A percentile compares a stretch with the other conserved stretches of the same genome.
These are phyloP conservation scores for Xiphorhynchus elegans DNA, from an alignment of 2,113 vertebrate species.

Conservation along the genomic window DNA sequence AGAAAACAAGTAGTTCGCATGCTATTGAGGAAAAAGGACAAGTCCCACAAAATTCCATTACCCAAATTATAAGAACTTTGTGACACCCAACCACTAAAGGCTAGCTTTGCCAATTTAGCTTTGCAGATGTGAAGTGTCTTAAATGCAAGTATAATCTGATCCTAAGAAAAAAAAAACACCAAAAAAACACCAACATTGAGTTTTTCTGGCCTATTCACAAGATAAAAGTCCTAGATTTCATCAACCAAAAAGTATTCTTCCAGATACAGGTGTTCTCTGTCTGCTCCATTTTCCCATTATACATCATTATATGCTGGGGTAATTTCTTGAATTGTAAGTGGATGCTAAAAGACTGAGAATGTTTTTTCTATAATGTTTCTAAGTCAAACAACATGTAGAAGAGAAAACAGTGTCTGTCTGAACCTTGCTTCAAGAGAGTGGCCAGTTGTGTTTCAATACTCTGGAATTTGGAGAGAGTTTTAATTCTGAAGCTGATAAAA, in stretches of 20 bases:
- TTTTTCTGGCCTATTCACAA: background rate
- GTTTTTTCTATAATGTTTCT: background rate
- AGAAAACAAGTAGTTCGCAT: constrained; percentile 14
- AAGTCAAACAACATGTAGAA: background rate
- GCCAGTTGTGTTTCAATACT: background rate
- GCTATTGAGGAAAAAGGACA: constrained; percentile 11
- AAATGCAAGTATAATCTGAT: background rate
- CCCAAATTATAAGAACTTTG: background rate
- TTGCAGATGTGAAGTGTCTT: background rate
- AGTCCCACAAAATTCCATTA: constrained; percentile 24
- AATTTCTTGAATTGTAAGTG: background rate
- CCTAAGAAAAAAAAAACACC: background rate
- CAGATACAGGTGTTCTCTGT: background rate
- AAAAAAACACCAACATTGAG: background rate
- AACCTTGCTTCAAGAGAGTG: background rate
- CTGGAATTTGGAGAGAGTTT: background rate
- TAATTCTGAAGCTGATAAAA: background rate
- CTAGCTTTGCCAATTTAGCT: background rate
- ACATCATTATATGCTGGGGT: background rate
- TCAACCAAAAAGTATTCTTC: background rate
- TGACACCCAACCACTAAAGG: background rate
- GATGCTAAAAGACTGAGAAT: background rate
- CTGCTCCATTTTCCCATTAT: background rate
- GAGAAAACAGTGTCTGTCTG: background rate
- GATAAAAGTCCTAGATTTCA: background rate